These are phyloP conservation scores for Falco peregrinus DNA, from an alignment of 2,797 vertebrate species.

Conservation along the genomic window DNA sequence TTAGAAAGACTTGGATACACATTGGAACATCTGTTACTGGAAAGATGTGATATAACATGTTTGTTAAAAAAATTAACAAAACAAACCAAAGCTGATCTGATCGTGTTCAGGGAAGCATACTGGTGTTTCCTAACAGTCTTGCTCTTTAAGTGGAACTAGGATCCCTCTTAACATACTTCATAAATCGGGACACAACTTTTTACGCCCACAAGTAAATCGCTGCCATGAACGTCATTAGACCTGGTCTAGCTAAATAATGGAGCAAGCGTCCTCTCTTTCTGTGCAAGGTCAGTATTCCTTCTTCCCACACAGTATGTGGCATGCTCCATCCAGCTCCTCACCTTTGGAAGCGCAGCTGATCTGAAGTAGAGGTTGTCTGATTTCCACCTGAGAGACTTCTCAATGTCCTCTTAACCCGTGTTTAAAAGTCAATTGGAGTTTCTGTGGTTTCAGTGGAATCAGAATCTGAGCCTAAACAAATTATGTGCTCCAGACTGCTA, in stretches of 20 bases:
- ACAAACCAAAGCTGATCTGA: neutral
- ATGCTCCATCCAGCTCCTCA: neutral
- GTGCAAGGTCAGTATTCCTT: neutral
- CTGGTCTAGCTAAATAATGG: neutral
- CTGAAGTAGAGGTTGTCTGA: neutral
- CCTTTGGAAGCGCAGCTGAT: neutral
- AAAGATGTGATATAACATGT: neutral
- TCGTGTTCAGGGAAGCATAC: neutral
- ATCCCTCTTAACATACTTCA: neutral
- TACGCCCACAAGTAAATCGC: neutral
- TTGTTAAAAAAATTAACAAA: neutral
- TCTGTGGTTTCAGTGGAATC: neutral
- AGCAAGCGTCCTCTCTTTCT: neutral
- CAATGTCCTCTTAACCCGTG: no score
- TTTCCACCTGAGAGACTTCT: neutral
- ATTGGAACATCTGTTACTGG: neutral
- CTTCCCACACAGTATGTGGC: neutral
- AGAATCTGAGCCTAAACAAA: neutral
- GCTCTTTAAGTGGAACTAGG: neutral
- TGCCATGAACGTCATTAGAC: neutral
- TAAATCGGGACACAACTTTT: neutral
- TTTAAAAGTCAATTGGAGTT: neutral
- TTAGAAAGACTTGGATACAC: neutral
- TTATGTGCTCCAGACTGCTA: neutral
- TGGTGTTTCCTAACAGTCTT: neutral